Evolutionary conservation across 2,113 vertebrate species (phyloP), one percentile per base, ranked within the genome.

Genomic region (Indicator maculatus): DNA sequence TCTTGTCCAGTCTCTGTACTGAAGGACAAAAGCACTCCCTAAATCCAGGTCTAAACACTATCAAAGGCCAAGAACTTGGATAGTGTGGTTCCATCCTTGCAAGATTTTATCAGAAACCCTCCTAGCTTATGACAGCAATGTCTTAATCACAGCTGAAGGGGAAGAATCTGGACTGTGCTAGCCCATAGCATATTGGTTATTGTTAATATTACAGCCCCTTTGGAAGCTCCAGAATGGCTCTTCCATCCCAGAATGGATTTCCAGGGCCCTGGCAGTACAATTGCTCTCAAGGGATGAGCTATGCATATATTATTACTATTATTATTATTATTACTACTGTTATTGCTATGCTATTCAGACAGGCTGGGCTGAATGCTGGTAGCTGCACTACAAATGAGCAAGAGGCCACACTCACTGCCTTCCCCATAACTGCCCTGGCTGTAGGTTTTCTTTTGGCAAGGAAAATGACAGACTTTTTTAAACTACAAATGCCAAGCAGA

Each of bases 221-320:
- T 85, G 89, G 89, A 80, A 88, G 89, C 82, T 61, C 89, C 60
- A 83, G 65, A 15, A 13, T 47, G 64, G 95, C 8, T 81, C 52
- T 58, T 41, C 67, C 56, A 52, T 72, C n/a, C 58, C 71, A 75
- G 84, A 84, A 88, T 2, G 9, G 86, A 61, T 92, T 86, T 74
- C 73, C 83, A 74, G 83, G 78, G 93, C 71, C 70, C 45, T 27
- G 19, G 72, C 83, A 75, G 50, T 55, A 27, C 58, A 63, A 79
- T 3, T 59, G 71, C 45, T 85, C 91, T 78, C 89, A 38, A 84
- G 80, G 83, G 93, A 81, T 56, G 63, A 91, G 78, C 77, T 73
- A 17, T 11, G 50, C 50, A 41, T 53, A 17, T 14, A 44, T 66
- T 71, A 80, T 75, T 38, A 30, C 39, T 17, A 67, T 28, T 36